A percentile compares a stretch with the other conserved stretches of the same genome.
Conservation (phyloP, 2,797 vertebrate species). For the Oreortyx pictus region DNA sequence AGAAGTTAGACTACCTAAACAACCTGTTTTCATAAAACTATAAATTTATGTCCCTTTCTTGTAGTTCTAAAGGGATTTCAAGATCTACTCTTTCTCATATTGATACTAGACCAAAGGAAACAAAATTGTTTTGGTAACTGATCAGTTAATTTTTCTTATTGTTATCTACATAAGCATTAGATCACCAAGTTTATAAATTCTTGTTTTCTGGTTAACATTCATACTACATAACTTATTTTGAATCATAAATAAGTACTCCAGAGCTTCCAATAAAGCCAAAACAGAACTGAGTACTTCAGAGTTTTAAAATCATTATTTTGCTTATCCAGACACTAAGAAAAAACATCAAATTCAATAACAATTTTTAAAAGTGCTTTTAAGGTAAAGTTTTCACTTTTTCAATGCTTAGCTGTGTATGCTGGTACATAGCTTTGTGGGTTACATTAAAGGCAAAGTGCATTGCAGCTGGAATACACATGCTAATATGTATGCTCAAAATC, state of each 20-base stretch:
- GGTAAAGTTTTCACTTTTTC: not conserved
- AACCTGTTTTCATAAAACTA: not conserved
- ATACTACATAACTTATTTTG: not conserved
- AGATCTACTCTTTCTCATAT: not conserved
- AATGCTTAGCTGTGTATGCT: not conserved
- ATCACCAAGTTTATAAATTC: not conserved
- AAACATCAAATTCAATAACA: not conserved
- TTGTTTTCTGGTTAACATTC: not conserved
- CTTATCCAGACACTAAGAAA: not conserved
- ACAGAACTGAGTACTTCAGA: not conserved
- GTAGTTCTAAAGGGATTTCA: not conserved
- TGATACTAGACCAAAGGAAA: not conserved
- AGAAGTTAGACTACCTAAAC: not conserved
- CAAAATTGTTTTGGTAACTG: not conserved
- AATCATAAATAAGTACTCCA: not conserved
- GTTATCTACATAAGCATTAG: not conserved
- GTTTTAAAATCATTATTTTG: not conserved
- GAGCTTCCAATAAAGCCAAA: not conserved
- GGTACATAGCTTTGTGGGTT: not conserved
- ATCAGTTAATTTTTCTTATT: not conserved
- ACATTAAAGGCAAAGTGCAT: not conserved
- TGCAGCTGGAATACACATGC: not conserved
- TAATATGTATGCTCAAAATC: not conserved
- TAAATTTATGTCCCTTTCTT: not conserved
- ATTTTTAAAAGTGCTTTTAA: not conserved